These are phyloP conservation scores for Stegophylla sp. DNA, from an alignment of 2,888 invertebrate species.

Conservation along the genomic window DNA sequence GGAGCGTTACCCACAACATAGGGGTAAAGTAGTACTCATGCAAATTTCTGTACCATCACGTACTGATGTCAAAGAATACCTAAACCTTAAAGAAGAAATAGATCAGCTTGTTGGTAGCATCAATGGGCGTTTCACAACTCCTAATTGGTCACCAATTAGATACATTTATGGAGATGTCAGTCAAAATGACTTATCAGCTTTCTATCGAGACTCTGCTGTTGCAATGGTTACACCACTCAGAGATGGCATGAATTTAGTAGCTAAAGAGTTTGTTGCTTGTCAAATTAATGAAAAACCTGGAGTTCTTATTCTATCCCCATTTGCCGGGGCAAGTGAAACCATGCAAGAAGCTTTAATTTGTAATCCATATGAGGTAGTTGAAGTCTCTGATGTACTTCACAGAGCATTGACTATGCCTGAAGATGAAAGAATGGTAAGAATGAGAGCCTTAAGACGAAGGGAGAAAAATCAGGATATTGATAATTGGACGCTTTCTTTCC, in stretches of 20 bases:
- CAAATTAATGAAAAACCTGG: constrained; percentile 86
- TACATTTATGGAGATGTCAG: constrained; percentile 89
- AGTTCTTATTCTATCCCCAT: constrained; percentile 86
- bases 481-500: constrained; percentile 86
- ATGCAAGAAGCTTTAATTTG: constrained; percentile 91
- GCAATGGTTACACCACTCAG: constrained; percentile 86
- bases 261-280: constrained; percentile 91
- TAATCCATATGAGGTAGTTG: constrained; percentile 87
- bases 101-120: constrained; percentile 87
- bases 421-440: constrained; percentile 83
- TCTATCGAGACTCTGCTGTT: constrained; percentile 85
- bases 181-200: constrained; percentile 84
- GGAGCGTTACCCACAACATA: constrained; percentile 84
- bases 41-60: constrained; percentile 89
- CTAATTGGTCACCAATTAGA: constrained; percentile 89
- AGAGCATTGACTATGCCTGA: constrained; percentile 89
- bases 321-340: constrained; percentile 90
- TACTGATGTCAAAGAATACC: constrained; percentile 88
- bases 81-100: constrained; percentile 87
- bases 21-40: constrained; percentile 78
- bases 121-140: constrained; percentile 88
- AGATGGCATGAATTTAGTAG: constrained; percentile 91
- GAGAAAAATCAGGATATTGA: constrained; percentile 85
- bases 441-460: constrained; percentile 82
- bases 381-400: constrained; percentile 85